These are phyloP conservation scores for Phrynocephalus versicolor DNA, from an alignment of 2,113 vertebrate genomes.

Conservation along the genomic window DNA sequence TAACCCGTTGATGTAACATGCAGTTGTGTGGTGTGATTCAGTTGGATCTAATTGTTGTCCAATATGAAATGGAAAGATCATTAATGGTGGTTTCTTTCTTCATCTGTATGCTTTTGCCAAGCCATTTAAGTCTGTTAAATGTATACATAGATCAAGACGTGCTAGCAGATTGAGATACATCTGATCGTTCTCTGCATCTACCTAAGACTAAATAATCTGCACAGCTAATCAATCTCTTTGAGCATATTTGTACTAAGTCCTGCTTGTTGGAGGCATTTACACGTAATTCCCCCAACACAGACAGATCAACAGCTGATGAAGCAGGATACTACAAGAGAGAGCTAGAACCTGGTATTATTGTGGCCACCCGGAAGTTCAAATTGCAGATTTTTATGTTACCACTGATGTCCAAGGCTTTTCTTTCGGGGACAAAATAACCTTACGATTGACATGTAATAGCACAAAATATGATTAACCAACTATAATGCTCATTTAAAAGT, in stretches of 20 bases:
- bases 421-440: neutral
- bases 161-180: neutral
- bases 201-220: neutral
- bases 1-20: too few relatives aligned
- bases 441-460: neutral
- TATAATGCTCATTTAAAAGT: neutral
- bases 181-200: neutral
- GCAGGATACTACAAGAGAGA: constrained; percentile 8
- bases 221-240: neutral
- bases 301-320: neutral
- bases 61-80: neutral
- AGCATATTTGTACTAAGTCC: neutral
- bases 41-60: neutral
- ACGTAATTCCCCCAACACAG: neutral
- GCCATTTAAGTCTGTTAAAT: neutral
- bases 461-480: constrained; percentile 7
- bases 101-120: neutral
- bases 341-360: neutral
- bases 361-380: neutral
- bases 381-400: neutral
- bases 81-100: neutral
- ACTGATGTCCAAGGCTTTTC: constrained; percentile 18
- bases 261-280: neutral
- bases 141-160: neutral
- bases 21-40: neutral